Conservation (phyloP, 2,113 vertebrate species). For the Halcyon senegalensis region DNA sequence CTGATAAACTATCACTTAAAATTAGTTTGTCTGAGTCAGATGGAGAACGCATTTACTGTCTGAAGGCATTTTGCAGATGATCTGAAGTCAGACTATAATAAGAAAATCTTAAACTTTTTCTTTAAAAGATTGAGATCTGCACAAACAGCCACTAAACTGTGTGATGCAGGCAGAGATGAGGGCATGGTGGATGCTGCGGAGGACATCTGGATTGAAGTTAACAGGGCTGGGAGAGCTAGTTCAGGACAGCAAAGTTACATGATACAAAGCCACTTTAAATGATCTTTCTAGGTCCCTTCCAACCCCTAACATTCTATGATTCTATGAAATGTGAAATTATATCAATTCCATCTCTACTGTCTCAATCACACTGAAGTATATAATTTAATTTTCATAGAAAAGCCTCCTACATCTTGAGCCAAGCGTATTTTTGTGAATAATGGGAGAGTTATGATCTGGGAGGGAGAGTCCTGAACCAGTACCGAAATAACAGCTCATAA, state of each 20-base stretch:
- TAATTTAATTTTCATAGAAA: neutral
- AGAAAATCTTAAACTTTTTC: neutral
- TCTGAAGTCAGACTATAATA: neutral
- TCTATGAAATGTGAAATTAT: neutral
- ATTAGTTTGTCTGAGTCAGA: constrained; percentile 18
- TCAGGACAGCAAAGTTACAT: neutral
- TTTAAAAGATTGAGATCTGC: neutral
- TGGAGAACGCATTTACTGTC: neutral
- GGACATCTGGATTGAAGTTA: neutral
- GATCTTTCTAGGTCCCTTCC: no score
- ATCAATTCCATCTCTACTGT: neutral
- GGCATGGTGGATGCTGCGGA: neutral
- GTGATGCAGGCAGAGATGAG: neutral
- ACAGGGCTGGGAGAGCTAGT: neutral
- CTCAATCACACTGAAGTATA: neutral
- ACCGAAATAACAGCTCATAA: neutral
- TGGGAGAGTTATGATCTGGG: neutral
- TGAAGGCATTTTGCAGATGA: neutral
- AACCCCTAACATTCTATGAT: no score
- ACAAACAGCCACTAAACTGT: neutral
- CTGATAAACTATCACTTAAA: neutral
- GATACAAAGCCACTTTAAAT: neutral
- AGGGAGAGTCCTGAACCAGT: neutral
- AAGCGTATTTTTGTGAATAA: neutral
- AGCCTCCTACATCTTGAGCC: accelerated